phyloP scores from a whole-genome alignment of 2,888 invertebrate genomes.

The Seira musarum region DNA sequence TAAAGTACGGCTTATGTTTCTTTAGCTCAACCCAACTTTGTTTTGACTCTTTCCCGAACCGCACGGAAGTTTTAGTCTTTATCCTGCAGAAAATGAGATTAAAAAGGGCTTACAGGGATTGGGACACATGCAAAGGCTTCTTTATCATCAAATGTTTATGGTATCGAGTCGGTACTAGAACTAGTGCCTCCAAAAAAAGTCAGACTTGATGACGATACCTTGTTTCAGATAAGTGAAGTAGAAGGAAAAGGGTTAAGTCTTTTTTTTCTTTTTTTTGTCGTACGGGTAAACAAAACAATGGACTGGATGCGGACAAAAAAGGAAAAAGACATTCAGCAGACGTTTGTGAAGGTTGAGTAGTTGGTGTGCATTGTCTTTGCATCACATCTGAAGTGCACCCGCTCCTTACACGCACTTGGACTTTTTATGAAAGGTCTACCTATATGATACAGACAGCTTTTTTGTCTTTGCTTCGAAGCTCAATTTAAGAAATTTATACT shows the following conservation, averaged over 20 bases:
- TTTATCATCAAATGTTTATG: too few species aligned
- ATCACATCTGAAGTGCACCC: background rate
- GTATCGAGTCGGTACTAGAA: background rate
- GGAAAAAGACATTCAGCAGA: too few species aligned
- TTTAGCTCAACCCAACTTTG: background rate
- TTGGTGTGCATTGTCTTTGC: background rate
- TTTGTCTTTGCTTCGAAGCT: background rate
- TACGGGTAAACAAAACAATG: background rate
- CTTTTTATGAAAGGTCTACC: background rate
- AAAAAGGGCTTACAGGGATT: background rate
- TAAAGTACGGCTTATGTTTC: background rate
- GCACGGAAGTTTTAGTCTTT: background rate
- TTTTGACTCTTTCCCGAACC: background rate
- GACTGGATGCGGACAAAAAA: background rate
- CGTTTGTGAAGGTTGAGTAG: background rate
- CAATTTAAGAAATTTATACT: background rate
- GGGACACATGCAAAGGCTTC: background rate
- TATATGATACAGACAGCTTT: background rate
- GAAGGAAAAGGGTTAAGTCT: background rate
- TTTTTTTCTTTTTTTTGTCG: too few species aligned
- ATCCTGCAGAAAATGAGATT: background rate
- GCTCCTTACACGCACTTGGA: background rate
- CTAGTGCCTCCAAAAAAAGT: background rate
- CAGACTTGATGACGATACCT: background rate
- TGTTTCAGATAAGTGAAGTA: background rate